These are phyloP conservation scores for Caenorhabditis panamensis DNA, from an alignment of 2,888 invertebrate species.

Conservation along the genomic window DNA sequence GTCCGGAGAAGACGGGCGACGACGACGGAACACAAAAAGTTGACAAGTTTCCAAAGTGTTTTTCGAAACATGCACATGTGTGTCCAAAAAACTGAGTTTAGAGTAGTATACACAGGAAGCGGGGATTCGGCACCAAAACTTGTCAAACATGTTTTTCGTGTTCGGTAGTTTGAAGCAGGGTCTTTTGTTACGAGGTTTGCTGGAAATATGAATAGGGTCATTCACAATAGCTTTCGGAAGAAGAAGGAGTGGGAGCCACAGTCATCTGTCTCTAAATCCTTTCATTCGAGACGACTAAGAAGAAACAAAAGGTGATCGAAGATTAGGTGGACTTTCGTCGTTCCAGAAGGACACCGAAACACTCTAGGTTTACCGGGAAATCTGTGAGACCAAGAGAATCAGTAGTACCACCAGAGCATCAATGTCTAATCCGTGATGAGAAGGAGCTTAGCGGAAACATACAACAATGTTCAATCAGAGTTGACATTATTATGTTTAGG, in stretches of 20 bases:
- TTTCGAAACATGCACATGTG: slow-evolving; percentile 57
- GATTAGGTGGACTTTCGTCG: slow-evolving; percentile 3
- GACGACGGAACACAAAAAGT: slow-evolving; percentile 59
- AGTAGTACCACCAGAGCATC: slow-evolving; percentile 14
- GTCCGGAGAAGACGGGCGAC: slow-evolving; percentile 20
- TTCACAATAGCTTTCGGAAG: slow-evolving; percentile 15
- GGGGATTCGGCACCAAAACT: slow-evolving; percentile 59
- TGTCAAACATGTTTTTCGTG: slow-evolving; percentile 60
- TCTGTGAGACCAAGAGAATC: slow-evolving; percentile 22
- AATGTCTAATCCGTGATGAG: slow-evolving; percentile 18
- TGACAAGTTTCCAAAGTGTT: slow-evolving; percentile 62
- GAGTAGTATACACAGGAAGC: slow-evolving; percentile 57
- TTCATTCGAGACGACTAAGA: not conserved
- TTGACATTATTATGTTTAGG: slow-evolving; percentile 30
- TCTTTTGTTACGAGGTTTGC: slow-evolving; percentile 53
- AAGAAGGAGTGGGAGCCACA: not conserved
- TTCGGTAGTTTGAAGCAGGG: slow-evolving; percentile 54
- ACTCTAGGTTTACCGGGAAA: not conserved
- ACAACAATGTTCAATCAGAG: not conserved
- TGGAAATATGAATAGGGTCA: slow-evolving; percentile 53
- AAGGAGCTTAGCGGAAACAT: slow-evolving; percentile 11
- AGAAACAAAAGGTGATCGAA: slow-evolving; percentile 33
- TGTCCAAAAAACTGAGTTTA: slow-evolving; percentile 43
- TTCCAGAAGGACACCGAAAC: not conserved
- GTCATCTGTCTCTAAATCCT: slow-evolving; percentile 5